Conservation (phyloP, 2,797 vertebrate genomes). For the Gambusia yucatana region DNA sequence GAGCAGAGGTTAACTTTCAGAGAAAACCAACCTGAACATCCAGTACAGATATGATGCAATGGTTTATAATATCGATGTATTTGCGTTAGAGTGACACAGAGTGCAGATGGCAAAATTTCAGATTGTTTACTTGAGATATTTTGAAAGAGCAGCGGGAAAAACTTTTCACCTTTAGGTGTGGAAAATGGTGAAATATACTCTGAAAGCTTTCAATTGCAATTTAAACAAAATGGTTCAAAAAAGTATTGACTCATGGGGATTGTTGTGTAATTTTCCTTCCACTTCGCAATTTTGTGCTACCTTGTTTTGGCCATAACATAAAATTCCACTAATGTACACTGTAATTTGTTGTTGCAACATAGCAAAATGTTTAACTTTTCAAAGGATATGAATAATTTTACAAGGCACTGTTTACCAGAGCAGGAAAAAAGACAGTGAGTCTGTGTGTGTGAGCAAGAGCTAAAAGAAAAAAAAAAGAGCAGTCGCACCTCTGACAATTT, state of each 20-base stretch:
- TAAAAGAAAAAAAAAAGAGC: constrained; percentile 54
- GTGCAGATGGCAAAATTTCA: neutral
- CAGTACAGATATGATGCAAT: neutral
- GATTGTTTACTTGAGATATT: neutral
- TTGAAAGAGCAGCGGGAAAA: neutral
- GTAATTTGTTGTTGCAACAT: neutral
- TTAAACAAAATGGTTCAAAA: neutral
- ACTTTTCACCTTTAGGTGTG: neutral
- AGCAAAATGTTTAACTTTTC: neutral
- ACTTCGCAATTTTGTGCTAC: neutral
- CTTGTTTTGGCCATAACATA: neutral
- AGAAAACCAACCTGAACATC: neutral
- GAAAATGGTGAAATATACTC: neutral
- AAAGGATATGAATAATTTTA: neutral
- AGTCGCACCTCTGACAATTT: constrained; percentile 72
- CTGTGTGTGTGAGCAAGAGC: constrained; percentile 46
- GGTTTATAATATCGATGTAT: neutral
- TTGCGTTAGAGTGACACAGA: neutral
- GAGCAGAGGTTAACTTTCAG: neutral
- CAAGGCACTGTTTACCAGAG: constrained; percentile 11
- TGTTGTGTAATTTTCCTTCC: neutral
- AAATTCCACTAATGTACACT: neutral
- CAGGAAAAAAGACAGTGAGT: constrained; percentile 55
- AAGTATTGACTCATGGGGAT: neutral
- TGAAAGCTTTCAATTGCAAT: neutral